These are phyloP conservation scores for Myxocyprinus asiaticus DNA, from an alignment of 2,113 vertebrate genomes.

Conservation along the genomic window DNA sequence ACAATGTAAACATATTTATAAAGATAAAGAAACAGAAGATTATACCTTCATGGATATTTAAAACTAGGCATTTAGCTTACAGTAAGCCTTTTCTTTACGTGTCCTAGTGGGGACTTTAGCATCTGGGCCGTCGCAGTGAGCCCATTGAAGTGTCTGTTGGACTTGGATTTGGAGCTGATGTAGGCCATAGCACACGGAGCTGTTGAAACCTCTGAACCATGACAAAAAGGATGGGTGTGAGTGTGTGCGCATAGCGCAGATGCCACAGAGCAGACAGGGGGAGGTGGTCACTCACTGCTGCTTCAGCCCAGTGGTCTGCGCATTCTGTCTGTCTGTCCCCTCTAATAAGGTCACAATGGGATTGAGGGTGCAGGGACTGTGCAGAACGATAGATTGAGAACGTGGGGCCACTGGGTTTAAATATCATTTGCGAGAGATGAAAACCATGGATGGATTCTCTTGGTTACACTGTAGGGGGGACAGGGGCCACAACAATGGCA, in stretches of 20 bases:
- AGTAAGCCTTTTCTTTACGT: conserved; percentile 55
- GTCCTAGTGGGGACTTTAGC: conserved; percentile 20
- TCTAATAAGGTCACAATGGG: conserved; percentile 61
- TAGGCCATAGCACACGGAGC: conserved; percentile 39
- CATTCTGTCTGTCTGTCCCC: conserved; percentile 50
- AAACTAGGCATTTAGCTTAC: conserved; percentile 35
- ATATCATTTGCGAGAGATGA: conserved; percentile 61
- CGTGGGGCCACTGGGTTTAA: conserved; percentile 59
- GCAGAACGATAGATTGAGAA: conserved; percentile 34
- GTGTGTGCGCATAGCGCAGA: conserved; percentile 64
- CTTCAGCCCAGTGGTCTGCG: conserved; percentile 49
- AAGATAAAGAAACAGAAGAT: not conserved
- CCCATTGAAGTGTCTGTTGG: conserved; percentile 52
- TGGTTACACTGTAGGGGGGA: conserved; percentile 54
- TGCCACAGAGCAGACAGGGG: conserved; percentile 58
- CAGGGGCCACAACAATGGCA: conserved; percentile 54
- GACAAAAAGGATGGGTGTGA: conserved; percentile 52
- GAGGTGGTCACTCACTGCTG: conserved; percentile 54
- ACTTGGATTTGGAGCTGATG: conserved; percentile 53
- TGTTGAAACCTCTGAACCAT: conserved; percentile 56
- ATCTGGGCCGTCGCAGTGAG: conserved; percentile 51
- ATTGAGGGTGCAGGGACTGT: conserved; percentile 51
- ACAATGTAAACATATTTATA: not conserved
- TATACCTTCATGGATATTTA: conserved; percentile 14
- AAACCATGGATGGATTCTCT: conserved; percentile 56